Evolutionary conservation across 2,113 vertebrate genomes (phyloP).

Genomic region (Capreolus pygargus): DNA sequence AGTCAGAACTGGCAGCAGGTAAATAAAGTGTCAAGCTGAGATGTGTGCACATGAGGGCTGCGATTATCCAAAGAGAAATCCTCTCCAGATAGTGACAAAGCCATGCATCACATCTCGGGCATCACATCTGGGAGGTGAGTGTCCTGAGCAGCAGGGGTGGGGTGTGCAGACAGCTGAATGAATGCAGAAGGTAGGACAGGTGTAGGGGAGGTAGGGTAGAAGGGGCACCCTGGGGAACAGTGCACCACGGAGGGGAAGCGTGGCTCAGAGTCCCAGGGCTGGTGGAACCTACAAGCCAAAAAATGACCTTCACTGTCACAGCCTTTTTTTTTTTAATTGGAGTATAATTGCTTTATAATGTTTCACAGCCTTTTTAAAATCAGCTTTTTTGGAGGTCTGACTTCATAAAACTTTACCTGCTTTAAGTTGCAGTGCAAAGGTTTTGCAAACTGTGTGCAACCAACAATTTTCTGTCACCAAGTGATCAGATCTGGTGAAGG

Average conservation of each 20-base stretch:
- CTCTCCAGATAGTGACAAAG: not conserved
- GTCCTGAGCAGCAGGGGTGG: not conserved
- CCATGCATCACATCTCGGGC: not conserved
- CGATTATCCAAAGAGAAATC: not conserved
- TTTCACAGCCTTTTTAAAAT: not conserved
- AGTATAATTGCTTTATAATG: not conserved
- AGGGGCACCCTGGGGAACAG: not conserved
- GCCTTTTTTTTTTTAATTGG: not conserved
- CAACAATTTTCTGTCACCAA: not conserved
- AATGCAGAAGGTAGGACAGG: not conserved
- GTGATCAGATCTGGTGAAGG: not conserved
- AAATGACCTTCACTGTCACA: not conserved
- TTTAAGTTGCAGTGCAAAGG: not conserved
- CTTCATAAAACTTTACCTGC: not conserved
- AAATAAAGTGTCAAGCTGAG: not conserved
- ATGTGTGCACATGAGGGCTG: not conserved
- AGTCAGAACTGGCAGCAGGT: not conserved
- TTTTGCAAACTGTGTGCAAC: not conserved
- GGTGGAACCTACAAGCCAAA: not conserved
- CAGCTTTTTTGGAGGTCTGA: not conserved
- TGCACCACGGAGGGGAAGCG: not conserved
- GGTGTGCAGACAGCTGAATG: not conserved
- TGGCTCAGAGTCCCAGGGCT: too few species aligned
- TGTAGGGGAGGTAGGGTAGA: not conserved
- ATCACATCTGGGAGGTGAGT: not conserved